These are phyloP conservation scores for Notolepis coatsorum DNA, from an alignment of 2,797 vertebrate species.

Conservation along the genomic window DNA sequence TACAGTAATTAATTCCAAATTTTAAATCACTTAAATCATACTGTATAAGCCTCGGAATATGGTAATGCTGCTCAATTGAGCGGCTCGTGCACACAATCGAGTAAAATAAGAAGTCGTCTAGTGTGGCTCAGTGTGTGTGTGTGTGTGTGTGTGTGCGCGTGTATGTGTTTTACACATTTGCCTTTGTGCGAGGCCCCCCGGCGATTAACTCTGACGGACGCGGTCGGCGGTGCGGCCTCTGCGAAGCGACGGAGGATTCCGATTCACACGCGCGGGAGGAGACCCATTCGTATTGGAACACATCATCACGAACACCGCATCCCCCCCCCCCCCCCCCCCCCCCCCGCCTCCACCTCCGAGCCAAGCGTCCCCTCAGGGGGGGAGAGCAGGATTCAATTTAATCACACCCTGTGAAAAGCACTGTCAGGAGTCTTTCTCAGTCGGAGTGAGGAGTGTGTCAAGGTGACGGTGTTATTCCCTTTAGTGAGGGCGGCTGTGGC, in stretches of 20 bases:
- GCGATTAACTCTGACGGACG: constrained; percentile 50
- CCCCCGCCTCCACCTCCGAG: constrained; percentile 32
- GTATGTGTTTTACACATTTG: background rate
- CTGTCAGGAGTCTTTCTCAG: constrained; percentile 59
- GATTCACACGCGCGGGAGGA: constrained; percentile 67
- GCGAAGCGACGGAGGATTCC: constrained; percentile 58
- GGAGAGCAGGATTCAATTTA: constrained; percentile 65
- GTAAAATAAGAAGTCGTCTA: constrained; percentile 6
- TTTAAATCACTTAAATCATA: constrained; percentile 18
- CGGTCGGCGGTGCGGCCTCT: constrained; percentile 40
- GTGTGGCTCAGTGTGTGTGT: background rate
- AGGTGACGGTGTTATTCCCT: constrained; percentile 51
- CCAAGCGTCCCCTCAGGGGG: constrained; percentile 50
- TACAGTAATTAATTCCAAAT: constrained; percentile 45
- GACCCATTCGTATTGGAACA: constrained; percentile 66
- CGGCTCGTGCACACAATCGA: background rate
- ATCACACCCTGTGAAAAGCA: constrained; percentile 52
- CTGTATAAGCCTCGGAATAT: constrained; percentile 29
- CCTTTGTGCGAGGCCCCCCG: constrained; percentile 39
- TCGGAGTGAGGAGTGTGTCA: constrained; percentile 44
- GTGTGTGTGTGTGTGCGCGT: constrained; percentile 8
- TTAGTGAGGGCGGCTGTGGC: constrained; percentile 38
- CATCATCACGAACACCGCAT: constrained; percentile 59
- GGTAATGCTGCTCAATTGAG: constrained; percentile 16
- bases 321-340: constrained; percentile 31